Evolutionary conservation across 1,140 invertebrate genomes (phyloP).

Genomic region (Magallana ariakensis): DNA sequence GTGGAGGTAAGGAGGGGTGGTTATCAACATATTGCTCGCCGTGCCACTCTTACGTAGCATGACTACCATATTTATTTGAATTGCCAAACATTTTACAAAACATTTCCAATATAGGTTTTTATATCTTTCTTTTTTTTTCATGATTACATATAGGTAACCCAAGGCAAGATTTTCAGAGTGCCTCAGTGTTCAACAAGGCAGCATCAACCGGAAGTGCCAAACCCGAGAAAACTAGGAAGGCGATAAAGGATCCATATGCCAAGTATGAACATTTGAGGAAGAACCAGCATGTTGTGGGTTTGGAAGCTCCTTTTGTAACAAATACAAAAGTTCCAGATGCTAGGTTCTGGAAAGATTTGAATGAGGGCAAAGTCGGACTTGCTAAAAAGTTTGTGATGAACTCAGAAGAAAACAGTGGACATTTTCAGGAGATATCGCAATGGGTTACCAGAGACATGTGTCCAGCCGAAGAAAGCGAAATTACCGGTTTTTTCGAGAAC

Average conservation of each 20-base stretch:
- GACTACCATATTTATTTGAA: too few species aligned
- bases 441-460: not conserved
- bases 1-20: not conserved
- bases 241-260: not conserved
- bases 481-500: not conserved
- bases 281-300: not conserved
- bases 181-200: not conserved
- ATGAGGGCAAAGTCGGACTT: not conserved
- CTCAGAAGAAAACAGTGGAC: not conserved
- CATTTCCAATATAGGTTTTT: too few species aligned
- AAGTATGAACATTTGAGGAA: not conserved
- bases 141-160: not conserved
- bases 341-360: not conserved
- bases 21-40: too few species aligned
- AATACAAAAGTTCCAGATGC: not conserved
- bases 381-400: not conserved
- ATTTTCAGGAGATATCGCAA: not conserved
- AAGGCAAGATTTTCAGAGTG: not conserved
- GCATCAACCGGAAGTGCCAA: not conserved
- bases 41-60: too few species aligned
- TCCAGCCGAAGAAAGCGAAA: not conserved
- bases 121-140: too few species aligned
- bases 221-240: not conserved
- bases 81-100: too few species aligned
- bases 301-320: not conserved